Base-by-base conservation (phyloP, 1,140 invertebrate species). In the Intoshia linei region DNA sequence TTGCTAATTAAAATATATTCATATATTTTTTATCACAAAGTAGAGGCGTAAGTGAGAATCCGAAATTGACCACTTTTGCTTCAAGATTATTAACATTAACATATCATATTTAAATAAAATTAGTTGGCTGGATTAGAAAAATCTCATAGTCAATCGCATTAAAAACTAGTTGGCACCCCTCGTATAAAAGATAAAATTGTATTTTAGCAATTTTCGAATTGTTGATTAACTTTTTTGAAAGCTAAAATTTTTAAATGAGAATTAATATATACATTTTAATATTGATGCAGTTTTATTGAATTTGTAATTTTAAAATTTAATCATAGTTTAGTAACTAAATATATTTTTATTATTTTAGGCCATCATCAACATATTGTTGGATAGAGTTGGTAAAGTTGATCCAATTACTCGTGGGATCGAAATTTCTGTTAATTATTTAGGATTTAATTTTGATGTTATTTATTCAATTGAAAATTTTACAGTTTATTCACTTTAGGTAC, bases 381-480 rank as follows among this genome's bases (percentile, higher is more conserved):
- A 98, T 56, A 67, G 90, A 40, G 87, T 98, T 2, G 87, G 87
- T 0, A 83, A 83, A 52, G 83, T 90, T 46, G 90, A 98, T 59
- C 84, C 84, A 0, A 81, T 98, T 1, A 95, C 90, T 0, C 65
- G 74, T 49, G 79, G 78, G 1, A 72, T 95, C 34, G 81, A 93
- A 63, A 84, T 98, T 35, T 74, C 76, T 5, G 78, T 98, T 1
- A 73, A 87, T 50, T 92, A 83, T 71, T 71, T 95, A 46, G 83
- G 83, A 21, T 70, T 90, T 45, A 68, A 83, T 47, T 78, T 98
- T 46, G 83, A 95, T 61, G 76, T 93, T 30, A 70, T 54, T 50
- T 27, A 27, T 27, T n/a, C n/a, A n/a, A 10, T 27, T 27, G 24
- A 27, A n/a, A 10, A 10, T 27, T n/a, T 27, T 27, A 27, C n/a